Evolutionary conservation across 1,140 invertebrate genomes (phyloP).

Genomic region (Panulirus ornatus): DNA sequence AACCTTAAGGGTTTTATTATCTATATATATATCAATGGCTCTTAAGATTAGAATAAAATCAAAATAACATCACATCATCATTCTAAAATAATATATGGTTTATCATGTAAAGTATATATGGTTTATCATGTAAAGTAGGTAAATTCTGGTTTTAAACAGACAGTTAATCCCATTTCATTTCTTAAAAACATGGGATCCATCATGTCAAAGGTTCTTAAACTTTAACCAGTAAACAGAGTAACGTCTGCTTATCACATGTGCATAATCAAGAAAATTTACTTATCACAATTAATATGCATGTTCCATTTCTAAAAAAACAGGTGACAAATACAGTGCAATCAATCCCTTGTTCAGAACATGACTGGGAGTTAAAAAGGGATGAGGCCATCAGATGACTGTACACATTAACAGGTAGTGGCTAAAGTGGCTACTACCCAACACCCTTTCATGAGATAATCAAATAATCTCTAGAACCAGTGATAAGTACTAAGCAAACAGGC

Average conservation of each 20-base stretch:
- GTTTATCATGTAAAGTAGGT: background rate
- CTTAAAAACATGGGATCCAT: background rate
- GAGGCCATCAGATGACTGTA: background rate
- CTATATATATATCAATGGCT: background rate
- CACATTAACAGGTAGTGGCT: background rate
- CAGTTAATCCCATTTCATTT: background rate
- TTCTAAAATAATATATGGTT: background rate
- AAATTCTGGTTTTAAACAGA: background rate
- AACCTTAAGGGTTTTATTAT: background rate
- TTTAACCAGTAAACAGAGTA: too few species aligned
- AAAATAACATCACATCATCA: background rate
- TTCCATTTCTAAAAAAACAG: background rate
- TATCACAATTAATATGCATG: background rate
- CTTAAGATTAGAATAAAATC: background rate
- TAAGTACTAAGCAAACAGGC: background rate
- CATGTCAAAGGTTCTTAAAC: background rate
- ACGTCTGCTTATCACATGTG: background rate
- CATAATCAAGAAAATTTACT: background rate
- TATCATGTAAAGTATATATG: background rate
- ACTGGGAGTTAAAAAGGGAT: background rate
- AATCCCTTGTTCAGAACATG: background rate
- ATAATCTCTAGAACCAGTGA: slow-evolving; percentile 9
- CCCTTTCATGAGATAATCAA: too few species aligned
- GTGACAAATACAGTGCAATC: background rate
- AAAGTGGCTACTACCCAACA: background rate